Evolutionary conservation across 2,888 invertebrate genomes (phyloP).

Genomic region (Pimpla rufipes): DNA sequence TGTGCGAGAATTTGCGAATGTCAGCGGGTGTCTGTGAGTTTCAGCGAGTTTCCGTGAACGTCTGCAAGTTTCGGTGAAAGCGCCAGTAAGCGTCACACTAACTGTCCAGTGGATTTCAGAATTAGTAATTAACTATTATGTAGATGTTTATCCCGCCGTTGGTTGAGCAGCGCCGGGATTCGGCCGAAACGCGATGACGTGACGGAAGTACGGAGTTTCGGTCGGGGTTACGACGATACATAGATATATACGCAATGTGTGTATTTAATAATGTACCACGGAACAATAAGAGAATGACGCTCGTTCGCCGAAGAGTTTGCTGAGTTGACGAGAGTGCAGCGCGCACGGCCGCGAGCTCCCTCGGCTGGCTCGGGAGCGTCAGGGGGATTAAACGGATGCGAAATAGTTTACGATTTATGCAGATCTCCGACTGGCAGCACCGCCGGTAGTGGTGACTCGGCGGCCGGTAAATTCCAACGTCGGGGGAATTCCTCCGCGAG

Average conservation of each 20-base stretch:
- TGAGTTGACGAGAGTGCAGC: neutral
- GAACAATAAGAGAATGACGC: conserved; percentile 4
- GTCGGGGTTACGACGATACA: neutral
- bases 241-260: neutral
- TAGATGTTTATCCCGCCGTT: neutral
- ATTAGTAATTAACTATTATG: neutral
- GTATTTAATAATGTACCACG: neutral
- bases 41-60: too few species aligned
- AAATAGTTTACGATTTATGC: conserved; percentile 62
- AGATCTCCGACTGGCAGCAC: conserved; percentile 37
- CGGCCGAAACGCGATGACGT: neutral
- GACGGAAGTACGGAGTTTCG: neutral
- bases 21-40: too few species aligned
- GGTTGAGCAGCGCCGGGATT: neutral
- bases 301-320: neutral
- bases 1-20: too few species aligned
- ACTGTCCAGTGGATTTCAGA: too few species aligned
- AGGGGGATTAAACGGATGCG: conserved; percentile 55
- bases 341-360: neutral
- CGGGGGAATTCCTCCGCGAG: conserved; percentile 56
- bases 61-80: neutral
- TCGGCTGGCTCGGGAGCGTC: conserved; percentile 16
- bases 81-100: neutral
- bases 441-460: conserved; percentile 33
- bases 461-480: conserved; percentile 49